Percentiles rank a stretch among this genome's conserved stretches.
Conservation (phyloP, 2,888 invertebrate species). For the Philhelius pedissequus region DNA sequence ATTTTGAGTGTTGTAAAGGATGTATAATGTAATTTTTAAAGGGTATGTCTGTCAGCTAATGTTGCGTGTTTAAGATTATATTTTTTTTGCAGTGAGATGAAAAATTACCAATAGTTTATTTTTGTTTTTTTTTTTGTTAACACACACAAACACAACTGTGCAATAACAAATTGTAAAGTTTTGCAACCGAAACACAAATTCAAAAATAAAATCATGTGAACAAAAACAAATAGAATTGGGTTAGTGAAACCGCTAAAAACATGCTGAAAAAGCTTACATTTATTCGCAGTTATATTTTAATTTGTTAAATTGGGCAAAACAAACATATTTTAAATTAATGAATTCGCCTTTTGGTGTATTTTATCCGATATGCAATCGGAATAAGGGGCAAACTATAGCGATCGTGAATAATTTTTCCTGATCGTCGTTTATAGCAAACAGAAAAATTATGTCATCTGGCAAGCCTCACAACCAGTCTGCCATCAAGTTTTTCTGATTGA, state of each 20-base stretch:
- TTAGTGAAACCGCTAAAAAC: not conserved
- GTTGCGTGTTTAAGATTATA: slow-evolving; percentile 8
- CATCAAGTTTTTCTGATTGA: no score
- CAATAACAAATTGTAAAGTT: slow-evolving; percentile 43
- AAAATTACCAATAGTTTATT: slow-evolving; percentile 27
- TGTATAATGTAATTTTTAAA: not conserved
- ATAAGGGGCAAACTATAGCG: no score
- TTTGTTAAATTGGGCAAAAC: not conserved
- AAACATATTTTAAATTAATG: no score
- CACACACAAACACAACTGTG: slow-evolving; percentile 59
- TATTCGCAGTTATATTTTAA: not conserved
- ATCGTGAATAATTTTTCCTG: no score
- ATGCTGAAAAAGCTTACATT: not conserved
- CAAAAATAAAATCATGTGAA: not conserved
- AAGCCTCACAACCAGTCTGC: no score
- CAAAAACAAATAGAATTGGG: not conserved
- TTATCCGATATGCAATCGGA: no score
- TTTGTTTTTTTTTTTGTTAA: slow-evolving; percentile 10
- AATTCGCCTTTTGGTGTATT: no score
- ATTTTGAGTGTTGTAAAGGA: slow-evolving; percentile 53
- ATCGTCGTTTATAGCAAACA: no score
- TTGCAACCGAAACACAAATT: slow-evolving; percentile 20
- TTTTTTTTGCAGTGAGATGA: slow-evolving; percentile 38
- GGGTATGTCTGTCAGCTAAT: slow-evolving; percentile 27
- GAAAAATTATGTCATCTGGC: no score